Conservation (phyloP, 2,888 invertebrate genomes). For the Rotaria macrura region DNA sequence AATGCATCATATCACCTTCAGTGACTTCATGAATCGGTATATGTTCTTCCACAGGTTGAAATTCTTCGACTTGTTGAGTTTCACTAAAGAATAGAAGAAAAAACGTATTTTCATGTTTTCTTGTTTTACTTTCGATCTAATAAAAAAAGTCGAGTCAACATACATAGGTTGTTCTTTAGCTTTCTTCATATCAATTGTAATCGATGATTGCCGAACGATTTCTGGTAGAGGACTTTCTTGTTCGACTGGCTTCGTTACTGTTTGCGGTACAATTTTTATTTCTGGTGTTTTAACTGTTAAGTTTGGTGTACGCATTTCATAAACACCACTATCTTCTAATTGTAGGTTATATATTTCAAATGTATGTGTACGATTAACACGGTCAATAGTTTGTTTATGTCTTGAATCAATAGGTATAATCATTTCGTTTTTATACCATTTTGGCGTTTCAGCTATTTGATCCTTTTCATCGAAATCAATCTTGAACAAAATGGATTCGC, state of each 20-base stretch:
- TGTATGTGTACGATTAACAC: neutral
- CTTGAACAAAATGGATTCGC: neutral
- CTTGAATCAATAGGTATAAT: neutral
- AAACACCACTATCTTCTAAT: neutral
- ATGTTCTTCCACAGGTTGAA: neutral
- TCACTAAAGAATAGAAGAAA: neutral
- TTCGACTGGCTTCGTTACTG: neutral
- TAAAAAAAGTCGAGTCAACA: neutral
- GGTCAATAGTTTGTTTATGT: neutral
- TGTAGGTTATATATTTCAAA: slow-evolving; percentile 14
- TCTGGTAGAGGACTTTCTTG: neutral
- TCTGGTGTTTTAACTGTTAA: slow-evolving; percentile 2
- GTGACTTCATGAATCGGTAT: neutral
- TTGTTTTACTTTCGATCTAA: too few relatives aligned
- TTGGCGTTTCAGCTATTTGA: neutral
- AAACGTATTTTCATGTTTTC: too few relatives aligned
- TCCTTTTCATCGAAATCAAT: neutral
- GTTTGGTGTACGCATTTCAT: slow-evolving; percentile 15
- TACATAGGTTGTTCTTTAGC: neutral
- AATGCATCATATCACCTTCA: slow-evolving; percentile 16
- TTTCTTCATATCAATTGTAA: slow-evolving; percentile 12
- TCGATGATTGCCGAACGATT: neutral
- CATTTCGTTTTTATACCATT: slow-evolving; percentile 19
- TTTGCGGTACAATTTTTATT: neutral
- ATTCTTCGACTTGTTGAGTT: neutral